Evolutionary conservation across 2,797 vertebrate genomes (phyloP), one percentile per base, ranked within the genome.

Genomic region (Tokudaia tokunoshimensis): DNA sequence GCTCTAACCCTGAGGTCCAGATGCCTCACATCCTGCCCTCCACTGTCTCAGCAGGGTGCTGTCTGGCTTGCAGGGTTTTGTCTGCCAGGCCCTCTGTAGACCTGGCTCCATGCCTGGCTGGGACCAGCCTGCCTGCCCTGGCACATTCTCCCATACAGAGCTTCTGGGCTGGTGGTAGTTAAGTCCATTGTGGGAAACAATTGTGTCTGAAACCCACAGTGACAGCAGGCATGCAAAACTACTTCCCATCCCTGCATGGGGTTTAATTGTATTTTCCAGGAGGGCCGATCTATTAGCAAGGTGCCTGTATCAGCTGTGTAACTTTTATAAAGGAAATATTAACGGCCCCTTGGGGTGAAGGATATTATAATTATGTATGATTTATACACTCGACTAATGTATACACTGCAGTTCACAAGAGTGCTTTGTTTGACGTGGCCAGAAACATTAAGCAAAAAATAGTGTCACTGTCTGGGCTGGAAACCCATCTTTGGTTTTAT

Each of bases 221-320:
- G 94, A 97, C 92, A 93, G 97, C 87, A n/a, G 78, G 96, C 96
- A 37, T 88, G 81, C 94, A 92, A 91, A 97, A 86, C 74, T 79
- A 90, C 97, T 96, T 97, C 96, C 96, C 41, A 0, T 94, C 98
- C 81, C 98, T 94, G 97, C 98, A 41, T 98, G 98, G 63, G 98
- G 98, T 94, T 78, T 98, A 98, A 98, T 97, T 98, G 98, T 97
- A 41, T 97, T 98, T 97, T 97, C 94, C 96, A 95, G 94, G 96
- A 98, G 92, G 96, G 96, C 88, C 59, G 34, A 92, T 97, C 95
- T 97, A 89, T 96, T 97, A 94, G 89, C 86, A 95, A 97, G 97
- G 94, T 98, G 96, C 92, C 59, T 5, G 86, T 98, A 94, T 97
- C 95, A 74, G 97, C 95, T 88, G 79, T 96, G 95, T 76, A 96